These are phyloP conservation scores for Molanna angustata DNA, from an alignment of 2,888 invertebrate species.

Conservation along the genomic window DNA sequence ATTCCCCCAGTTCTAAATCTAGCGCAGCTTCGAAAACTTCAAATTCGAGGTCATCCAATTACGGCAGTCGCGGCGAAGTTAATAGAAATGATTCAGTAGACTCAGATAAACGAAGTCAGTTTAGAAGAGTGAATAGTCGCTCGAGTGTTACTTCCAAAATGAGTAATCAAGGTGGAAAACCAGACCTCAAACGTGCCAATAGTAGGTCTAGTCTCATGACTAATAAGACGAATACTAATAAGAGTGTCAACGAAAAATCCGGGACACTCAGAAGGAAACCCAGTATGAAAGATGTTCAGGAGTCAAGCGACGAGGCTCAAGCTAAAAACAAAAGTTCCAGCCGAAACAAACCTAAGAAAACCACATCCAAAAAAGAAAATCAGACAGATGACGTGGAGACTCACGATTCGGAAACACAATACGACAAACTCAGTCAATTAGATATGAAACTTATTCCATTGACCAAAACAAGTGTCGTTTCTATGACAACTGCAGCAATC, in stretches of 20 bases:
- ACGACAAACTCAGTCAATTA: slow-evolving; percentile 42
- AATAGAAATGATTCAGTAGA: slow-evolving; percentile 17
- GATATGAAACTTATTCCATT: slow-evolving; percentile 49
- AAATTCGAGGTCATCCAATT: slow-evolving; percentile 8
- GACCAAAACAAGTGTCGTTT: slow-evolving; percentile 53
- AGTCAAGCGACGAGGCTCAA: slow-evolving; percentile 35
- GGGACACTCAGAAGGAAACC: slow-evolving; percentile 20
- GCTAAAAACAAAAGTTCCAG: slow-evolving; percentile 32
- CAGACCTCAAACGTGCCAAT: slow-evolving; percentile 37
- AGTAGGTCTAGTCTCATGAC: slow-evolving; percentile 44
- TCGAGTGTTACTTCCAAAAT: slow-evolving; percentile 26
- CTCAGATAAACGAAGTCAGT: slow-evolving; percentile 16
- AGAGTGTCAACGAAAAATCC: slow-evolving; percentile 39
- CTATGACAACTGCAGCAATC: slow-evolving; percentile 59
- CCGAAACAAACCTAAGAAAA: slow-evolving; percentile 32
- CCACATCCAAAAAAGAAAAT: slow-evolving; percentile 36
- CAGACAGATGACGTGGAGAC: slow-evolving; percentile 41
- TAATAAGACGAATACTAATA: slow-evolving; percentile 46
- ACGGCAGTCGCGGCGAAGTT: slow-evolving; percentile 5
- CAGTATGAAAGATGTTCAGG: slow-evolving; percentile 29
- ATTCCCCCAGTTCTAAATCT: slow-evolving; percentile 14
- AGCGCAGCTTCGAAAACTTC: slow-evolving; percentile 14
- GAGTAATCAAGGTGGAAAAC: slow-evolving; percentile 19
- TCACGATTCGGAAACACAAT: slow-evolving; percentile 52
- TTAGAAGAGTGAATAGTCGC: slow-evolving; percentile 27